These are phyloP conservation scores for Tenthredo distinguenda DNA, from an alignment of 2,888 invertebrate species.

Conservation along the genomic window DNA sequence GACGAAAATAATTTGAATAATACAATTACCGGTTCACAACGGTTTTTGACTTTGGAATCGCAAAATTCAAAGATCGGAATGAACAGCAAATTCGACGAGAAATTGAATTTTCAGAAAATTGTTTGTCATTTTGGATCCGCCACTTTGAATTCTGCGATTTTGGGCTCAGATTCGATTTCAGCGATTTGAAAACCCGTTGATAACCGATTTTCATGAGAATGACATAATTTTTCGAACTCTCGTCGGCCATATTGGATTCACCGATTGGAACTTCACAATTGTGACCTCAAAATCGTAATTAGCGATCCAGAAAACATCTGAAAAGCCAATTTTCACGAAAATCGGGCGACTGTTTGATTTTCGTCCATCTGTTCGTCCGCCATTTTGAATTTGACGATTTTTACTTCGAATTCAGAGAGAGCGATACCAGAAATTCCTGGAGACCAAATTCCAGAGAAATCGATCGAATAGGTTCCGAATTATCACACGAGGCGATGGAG, in stretches of 20 bases:
- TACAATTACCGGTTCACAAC: too few relatives aligned
- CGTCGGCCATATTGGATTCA: background rate
- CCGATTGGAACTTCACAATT: background rate
- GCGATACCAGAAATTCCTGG: background rate
- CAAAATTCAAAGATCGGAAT: too few relatives aligned
- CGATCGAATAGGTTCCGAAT: background rate
- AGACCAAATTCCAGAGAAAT: background rate
- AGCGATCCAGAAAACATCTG: background rate
- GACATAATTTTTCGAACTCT: background rate
- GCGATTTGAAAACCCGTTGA: background rate
- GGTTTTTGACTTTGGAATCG: too few relatives aligned
- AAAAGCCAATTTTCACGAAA: background rate
- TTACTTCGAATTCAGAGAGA: background rate
- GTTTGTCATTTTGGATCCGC: background rate
- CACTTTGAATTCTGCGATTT: background rate
- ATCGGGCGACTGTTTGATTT: background rate
- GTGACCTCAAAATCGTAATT: background rate
- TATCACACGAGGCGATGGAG: background rate
- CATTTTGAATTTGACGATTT: background rate
- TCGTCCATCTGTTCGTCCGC: background rate
- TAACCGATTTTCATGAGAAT: background rate
- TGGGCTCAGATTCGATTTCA: background rate
- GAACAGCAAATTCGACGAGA: too few relatives aligned
- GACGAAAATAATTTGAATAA: too few relatives aligned
- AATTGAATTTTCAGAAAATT: too few relatives aligned